Evolutionary conservation across 1,140 invertebrate species (phyloP).

Genomic region (Andrena cerasifolii): DNA sequence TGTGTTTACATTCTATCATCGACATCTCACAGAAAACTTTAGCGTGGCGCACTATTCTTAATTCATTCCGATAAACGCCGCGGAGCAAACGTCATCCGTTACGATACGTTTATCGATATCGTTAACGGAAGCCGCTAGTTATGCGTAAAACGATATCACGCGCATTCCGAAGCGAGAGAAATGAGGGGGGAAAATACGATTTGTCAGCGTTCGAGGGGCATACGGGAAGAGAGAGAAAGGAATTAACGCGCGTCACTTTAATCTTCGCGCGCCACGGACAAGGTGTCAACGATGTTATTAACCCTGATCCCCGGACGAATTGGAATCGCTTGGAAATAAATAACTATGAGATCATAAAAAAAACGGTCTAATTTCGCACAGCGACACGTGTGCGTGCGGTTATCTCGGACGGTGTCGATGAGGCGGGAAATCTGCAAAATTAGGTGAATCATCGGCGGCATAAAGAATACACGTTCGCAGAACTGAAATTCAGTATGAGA

Average conservation of each 20-base stretch:
- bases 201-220: not conserved
- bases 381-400: not conserved
- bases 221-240: not conserved
- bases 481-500: too few relatives aligned
- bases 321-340: conserved; percentile 29
- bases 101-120: conserved; percentile 10
- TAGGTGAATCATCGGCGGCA: not conserved
- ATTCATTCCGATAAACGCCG: not conserved
- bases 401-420: conserved; percentile 11
- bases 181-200: not conserved
- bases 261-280: not conserved
- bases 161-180: not conserved
- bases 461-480: not conserved
- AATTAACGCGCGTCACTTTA: not conserved
- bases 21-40: too few relatives aligned
- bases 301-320: conserved; percentile 34
- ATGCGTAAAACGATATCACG: conserved; percentile 24
- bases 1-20: too few relatives aligned
- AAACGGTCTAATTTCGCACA: conserved; percentile 11
- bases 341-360: conserved; percentile 35
- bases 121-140: conserved; percentile 28
- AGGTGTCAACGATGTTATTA: conserved; percentile 42
- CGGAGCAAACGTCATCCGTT: not conserved
- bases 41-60: too few relatives aligned
- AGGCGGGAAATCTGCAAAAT: conserved; percentile 8